Base-by-base conservation (phyloP, 1,140 invertebrate genomes). In the Notospermus geniculatus region DNA sequence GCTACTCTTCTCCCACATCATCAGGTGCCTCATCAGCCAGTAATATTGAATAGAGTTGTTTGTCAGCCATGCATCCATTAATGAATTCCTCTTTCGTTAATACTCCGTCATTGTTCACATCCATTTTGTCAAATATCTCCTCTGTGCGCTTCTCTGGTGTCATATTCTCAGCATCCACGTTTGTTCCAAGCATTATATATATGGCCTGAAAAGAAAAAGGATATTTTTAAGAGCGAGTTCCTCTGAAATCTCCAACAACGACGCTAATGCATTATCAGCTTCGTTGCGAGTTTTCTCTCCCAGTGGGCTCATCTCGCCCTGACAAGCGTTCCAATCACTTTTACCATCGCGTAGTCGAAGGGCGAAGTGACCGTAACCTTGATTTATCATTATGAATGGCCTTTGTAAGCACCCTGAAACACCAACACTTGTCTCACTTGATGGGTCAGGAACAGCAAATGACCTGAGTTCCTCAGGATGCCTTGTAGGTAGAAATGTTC, bases 61-160 rank as follows among this genome's bases (percentile, higher is more conserved):
- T 94, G 79, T 99, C 97, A 78, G 97, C 93, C 72, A 98, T 88
- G 80, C 97, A 99, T 50, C 97, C 97, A 80, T 97, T 96, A 28
- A 99, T 89, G 83, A 99, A 99, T 84, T 99, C 97, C 65, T 98
- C 93, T 82, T 98, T 92, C 45, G 95, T 97, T 72, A 99, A 86
- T 78, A 97, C 94, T 50, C 95, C 95, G 82, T 98, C 96, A 82
- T 94, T 94, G 85, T 99, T 98, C 79, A 94, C 90, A 79, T 99
- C 96, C 95, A 99, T 98, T 83, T 98, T 98, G 52, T 92, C 91
- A 83, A 99, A 99, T 69, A 99, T 99, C 81, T 95, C 97, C 83
- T 95, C 95, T 63, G 96, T 95, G 68, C 96, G 85, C 77, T 98
- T 94, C 77, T 97, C 93, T 15, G 97, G 93, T 17, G 82, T 77